Evolutionary conservation across 1,140 invertebrate species (phyloP), one percentile per base, ranked within the genome.

Genomic region (Lasioglossum albipes): DNA sequence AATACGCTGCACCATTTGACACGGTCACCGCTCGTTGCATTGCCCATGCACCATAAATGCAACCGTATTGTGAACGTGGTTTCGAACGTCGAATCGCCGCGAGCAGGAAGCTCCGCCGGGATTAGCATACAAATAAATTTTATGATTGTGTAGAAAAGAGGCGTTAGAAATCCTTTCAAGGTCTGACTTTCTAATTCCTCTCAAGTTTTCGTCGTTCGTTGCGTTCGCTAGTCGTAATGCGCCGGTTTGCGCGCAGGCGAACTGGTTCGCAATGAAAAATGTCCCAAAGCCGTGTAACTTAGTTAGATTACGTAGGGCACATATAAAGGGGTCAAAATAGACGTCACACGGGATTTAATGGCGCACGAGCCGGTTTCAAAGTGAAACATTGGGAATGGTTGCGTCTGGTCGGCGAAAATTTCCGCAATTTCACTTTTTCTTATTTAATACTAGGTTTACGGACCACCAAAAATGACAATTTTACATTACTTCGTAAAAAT

Each of bases 171-270:
- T 80, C 61, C n/a, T 75, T 66, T 64, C 71, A 52, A 66, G 49
- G 52, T 68, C 18, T 18, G 62, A 72, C 83, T 85, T 85, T 85
- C 83, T 85, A 85, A 65, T 45, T 54, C 49, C 49, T 49, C 20
- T 42, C 20, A 41, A 75, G 57, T 69, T 88, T 87, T 86, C 78
- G 67, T 76, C 72, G 83, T 79, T 57, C 69, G 49, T 74, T 80
- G 54, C 65, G 66, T 78, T 82, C 52, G 45, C 54, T 61, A n/a
- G 13, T 52, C 42, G 66, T 42, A 70, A 69, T 22, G 54, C 10
- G 54, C 18, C 20, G 59, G 16, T 61, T 62, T 67, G 52, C 52
- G 13, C n/a, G n/a, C 22, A 22, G 45, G n/a, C 45, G 36, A 70
- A 62, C 73, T 77, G 66, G 79, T 74, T 84, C 69, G 18, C 27